Conservation (phyloP, 2,113 vertebrate genomes). For the Spermophilus dauricus region DNA sequence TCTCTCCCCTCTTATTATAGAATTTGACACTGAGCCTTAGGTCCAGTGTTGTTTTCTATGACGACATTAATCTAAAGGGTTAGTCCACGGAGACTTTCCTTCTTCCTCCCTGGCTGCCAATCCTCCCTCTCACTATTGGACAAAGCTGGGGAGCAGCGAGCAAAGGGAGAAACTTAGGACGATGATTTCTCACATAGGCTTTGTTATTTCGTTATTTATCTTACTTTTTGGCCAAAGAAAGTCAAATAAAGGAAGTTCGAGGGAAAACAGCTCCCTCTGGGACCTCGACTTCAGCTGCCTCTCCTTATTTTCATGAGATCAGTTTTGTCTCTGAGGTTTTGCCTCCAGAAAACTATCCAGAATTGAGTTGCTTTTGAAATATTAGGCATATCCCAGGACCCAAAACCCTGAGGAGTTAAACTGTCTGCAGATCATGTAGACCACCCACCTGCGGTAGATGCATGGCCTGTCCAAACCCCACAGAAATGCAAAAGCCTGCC, state of each 20-base stretch:
- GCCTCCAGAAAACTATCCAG: constrained; percentile 62
- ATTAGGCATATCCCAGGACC: constrained; percentile 60
- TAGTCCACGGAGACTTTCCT: background rate
- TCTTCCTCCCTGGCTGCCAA: rapidly evolving
- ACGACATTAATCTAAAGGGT: background rate
- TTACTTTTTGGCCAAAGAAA: constrained; percentile 34
- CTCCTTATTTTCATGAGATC: constrained; percentile 65
- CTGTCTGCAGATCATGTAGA: constrained; percentile 66
- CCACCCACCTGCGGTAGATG: constrained; percentile 69
- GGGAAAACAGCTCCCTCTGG: constrained; percentile 32
- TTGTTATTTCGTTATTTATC: constrained; percentile 18
- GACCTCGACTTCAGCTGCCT: constrained; percentile 18
- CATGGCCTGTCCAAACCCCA: constrained; percentile 20
- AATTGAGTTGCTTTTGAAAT: constrained; percentile 67
- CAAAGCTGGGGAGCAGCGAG: background rate
- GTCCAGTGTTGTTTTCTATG: background rate
- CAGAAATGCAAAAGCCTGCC: constrained; percentile 34
- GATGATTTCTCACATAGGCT: background rate
- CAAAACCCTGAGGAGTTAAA: constrained; percentile 67
- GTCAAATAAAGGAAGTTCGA: constrained; percentile 60
- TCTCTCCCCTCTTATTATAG: background rate
- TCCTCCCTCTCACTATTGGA: background rate
- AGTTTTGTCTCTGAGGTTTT: constrained; percentile 64
- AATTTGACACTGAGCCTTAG: background rate
- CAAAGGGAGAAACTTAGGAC: background rate